Evolutionary conservation across 92 coral and sea anemone species (phyloP).

Genomic region (Porites rus): DNA sequence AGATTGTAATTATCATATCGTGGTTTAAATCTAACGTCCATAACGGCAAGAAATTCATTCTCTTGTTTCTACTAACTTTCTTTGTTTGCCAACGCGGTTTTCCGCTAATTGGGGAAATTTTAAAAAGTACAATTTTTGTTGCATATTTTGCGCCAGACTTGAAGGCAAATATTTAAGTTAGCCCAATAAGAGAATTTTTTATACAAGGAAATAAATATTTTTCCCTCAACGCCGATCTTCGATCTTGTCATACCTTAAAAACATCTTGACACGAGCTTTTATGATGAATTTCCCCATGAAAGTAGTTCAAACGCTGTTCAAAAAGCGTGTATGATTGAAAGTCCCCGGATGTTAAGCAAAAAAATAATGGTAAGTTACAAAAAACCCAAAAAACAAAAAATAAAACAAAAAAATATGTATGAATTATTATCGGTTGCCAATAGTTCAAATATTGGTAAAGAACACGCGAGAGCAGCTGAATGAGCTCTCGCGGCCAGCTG

Average conservation of each 20-base stretch:
- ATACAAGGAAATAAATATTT: neutral
- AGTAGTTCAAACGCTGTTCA: neutral
- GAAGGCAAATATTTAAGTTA: neutral
- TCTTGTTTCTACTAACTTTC: neutral
- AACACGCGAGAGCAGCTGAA: conserved; percentile 24
- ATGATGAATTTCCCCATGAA: neutral
- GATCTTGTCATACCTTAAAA: neutral
- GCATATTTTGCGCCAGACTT: neutral
- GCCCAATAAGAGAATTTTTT: too few species aligned
- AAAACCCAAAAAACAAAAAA: neutral
- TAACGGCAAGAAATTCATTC: neutral
- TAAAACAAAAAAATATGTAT: too few species aligned
- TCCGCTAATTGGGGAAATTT: neutral
- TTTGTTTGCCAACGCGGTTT: neutral
- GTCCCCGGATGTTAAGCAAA: neutral
- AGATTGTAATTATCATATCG: neutral
- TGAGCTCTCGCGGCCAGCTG: conserved; percentile 19
- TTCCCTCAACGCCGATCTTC: neutral
- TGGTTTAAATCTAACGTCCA: neutral
- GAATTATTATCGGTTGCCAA: neutral
- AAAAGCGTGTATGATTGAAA: neutral
- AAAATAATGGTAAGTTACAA: neutral
- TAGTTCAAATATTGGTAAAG: neutral
- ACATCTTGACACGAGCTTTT: neutral
- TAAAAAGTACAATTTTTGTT: neutral